A percentile compares a stretch with the other conserved stretches of the same genome.
phyloP scores from a whole-genome alignment of 2,113 vertebrate genomes.

The Sialia sialis region DNA sequence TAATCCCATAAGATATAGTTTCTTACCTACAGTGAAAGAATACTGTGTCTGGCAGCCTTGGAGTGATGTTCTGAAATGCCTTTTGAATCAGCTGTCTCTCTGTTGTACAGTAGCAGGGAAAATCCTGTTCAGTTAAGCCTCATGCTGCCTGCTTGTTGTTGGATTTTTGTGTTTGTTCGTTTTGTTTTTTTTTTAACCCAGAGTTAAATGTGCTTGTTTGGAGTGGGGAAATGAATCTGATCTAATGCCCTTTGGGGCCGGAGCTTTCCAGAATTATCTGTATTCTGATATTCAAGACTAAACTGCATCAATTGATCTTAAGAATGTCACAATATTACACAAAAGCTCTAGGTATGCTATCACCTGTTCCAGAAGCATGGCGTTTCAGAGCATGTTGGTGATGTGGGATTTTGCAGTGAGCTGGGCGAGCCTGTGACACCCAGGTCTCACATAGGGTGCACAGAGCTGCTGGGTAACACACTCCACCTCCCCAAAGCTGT shows the following conservation, averaged over 20 bases:
- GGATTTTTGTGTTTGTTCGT: background rate
- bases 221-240: background rate
- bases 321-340: background rate
- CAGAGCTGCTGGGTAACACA: background rate
- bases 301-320: background rate
- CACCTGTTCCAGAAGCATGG: background rate
- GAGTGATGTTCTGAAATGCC: background rate
- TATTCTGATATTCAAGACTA: background rate
- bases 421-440: background rate
- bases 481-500: background rate
- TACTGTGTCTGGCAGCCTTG: background rate
- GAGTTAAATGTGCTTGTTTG: background rate
- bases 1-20: background rate
- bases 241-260: background rate
- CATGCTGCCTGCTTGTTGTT: background rate
- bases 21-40: background rate
- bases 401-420: background rate
- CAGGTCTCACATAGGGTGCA: rapidly evolving
- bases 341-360: background rate
- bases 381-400: background rate
- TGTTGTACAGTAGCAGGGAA: background rate
- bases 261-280: background rate
- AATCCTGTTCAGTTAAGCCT: background rate
- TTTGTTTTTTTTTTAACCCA: rapidly evolving
- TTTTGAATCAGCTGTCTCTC: background rate